Conservation (phyloP, 2,888 invertebrate genomes). For the Cerceris rybyensis region DNA sequence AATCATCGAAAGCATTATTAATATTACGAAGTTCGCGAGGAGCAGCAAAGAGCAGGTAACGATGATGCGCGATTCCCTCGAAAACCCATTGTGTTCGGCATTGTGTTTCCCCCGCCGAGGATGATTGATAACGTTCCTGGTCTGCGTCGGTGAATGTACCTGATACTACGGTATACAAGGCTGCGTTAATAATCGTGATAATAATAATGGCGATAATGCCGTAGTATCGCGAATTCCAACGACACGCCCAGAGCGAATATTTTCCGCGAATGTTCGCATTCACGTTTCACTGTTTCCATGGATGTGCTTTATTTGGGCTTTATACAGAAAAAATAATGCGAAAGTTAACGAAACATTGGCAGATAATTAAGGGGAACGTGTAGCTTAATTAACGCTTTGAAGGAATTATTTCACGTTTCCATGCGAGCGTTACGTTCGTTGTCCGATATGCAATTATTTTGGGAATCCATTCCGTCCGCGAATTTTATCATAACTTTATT, state of each 20-base stretch:
- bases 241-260: neutral
- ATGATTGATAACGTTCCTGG: constrained; percentile 50
- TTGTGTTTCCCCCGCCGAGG: constrained; percentile 39
- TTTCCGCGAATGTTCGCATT: neutral
- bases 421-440: no score
- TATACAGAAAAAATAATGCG: no score
- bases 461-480: no score
- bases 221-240: neutral
- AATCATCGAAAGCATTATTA: constrained; percentile 20
- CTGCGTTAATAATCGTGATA: constrained; percentile 36
- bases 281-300: no score
- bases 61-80: constrained; percentile 37
- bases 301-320: no score
- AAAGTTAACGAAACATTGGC: no score
- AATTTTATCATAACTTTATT: no score
- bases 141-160: constrained; percentile 21
- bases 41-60: constrained; percentile 26
- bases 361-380: no score
- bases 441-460: no score
- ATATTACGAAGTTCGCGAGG: constrained; percentile 29
- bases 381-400: no score
- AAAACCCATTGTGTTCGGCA: constrained; percentile 29
- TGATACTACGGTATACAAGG: constrained; percentile 25
- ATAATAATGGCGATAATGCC: constrained; percentile 15
- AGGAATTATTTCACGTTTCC: no score